Evolutionary conservation across 1,140 invertebrate species (phyloP).

Genomic region (Kradibia gibbosae): DNA sequence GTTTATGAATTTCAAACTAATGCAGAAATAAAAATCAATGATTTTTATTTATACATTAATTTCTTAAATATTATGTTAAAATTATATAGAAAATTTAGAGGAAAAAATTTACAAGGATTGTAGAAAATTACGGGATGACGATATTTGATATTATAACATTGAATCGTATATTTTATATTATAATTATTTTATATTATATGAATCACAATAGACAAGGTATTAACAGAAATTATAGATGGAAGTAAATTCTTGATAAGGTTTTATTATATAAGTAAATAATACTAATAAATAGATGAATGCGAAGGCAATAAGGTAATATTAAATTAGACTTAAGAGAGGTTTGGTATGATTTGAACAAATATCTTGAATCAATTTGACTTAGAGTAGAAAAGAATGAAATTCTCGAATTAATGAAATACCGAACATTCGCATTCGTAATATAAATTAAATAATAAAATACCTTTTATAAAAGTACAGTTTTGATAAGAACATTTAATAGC

Average conservation of each 20-base stretch:
- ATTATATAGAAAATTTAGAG: too few species aligned
- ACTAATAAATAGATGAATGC: background rate
- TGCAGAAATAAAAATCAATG: too few species aligned
- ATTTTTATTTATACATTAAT: too few species aligned
- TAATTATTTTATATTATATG: background rate
- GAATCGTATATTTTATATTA: too few species aligned
- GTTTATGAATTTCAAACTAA: too few species aligned
- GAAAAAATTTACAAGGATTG: too few species aligned
- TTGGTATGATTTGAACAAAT: background rate
- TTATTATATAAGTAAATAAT: background rate
- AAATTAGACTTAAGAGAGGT: slow-evolving; percentile 6
- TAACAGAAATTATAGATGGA: background rate
- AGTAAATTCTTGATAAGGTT: background rate
- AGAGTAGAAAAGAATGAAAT: background rate
- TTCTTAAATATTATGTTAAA: too few species aligned
- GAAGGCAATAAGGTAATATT: background rate
- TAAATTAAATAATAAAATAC: background rate
- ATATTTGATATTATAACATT: too few species aligned
- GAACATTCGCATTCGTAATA: background rate
- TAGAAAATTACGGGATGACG: too few species aligned
- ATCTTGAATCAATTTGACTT: background rate
- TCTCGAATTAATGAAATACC: background rate
- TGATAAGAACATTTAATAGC: background rate
- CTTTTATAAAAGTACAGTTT: background rate
- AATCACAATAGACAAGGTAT: background rate